Base-by-base conservation (phyloP, 1,140 invertebrate genomes). In the Bradysia coprophila region DNA sequence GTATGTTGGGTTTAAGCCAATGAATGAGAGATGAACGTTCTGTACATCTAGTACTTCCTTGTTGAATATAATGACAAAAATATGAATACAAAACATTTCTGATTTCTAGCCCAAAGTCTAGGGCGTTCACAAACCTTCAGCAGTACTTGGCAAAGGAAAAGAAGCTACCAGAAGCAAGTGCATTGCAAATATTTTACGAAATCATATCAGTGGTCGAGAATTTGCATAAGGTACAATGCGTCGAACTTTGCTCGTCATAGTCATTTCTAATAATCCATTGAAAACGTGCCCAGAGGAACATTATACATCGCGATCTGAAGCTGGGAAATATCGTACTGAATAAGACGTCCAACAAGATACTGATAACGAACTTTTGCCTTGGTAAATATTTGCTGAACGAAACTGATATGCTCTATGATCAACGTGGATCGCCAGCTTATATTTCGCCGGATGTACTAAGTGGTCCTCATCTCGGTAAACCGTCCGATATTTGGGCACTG, bases 401-500 rank as follows among this genome's bases (percentile, higher is more conserved):
- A 54, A 71, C 72, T 51, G 81, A 85, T 51, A 57, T 78, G 21
- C 61, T 87, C 9, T 75, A 75, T 50, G 83, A 89, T 64, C 83
- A 87, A 56, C 60, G 81, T 56, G 83, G 84, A 2, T 85, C 81
- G 34, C 83, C 83, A 31, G 82, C 82, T 0, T 89, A 87, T 54
- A 86, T 87, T 49, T 84, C 81, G 20, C 83, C 84, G 1, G 84
- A 87, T 64, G 81, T 87, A 8, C 63, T 87, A 19, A 74, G 73
- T 65, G 82, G 81, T 48, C 73, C 73, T 18, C 79, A 81, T 52
- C 54, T 72, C 21, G 78, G 76, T 55, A 87, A 87, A 57, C 81
- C 82, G 0, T 82, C 81, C 22, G 84, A 89, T 55, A 85, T 87
- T 79, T 89, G 83, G 84, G 81, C 83, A 3, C 52, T 87, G 2